A percentile compares a stretch with the other conserved stretches of the same genome.
Evolutionary conservation across 1,140 invertebrate genomes (phyloP).

Genomic region (Uloborus diversus): DNA sequence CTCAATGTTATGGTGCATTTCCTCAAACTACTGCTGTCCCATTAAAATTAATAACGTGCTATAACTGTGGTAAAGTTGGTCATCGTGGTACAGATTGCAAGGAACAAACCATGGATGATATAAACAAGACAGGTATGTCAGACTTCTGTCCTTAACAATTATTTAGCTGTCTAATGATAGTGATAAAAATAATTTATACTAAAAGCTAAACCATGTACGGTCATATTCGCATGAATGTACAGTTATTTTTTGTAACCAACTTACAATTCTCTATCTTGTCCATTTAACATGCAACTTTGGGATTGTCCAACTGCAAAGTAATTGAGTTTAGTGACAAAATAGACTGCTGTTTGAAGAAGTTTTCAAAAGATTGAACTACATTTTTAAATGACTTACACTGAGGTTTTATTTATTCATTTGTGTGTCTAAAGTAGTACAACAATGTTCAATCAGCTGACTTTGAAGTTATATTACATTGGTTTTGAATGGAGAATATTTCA

Average conservation of each 20-base stretch:
- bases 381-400: too few relatives aligned
- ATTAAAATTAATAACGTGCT: slow-evolving; percentile 71
- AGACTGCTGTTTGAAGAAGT: too few relatives aligned
- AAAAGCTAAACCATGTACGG: background rate
- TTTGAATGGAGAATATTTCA: too few relatives aligned
- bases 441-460: too few relatives aligned
- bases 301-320: background rate
- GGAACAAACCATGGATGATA: slow-evolving; percentile 86
- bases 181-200: background rate
- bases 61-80: slow-evolving; percentile 78
- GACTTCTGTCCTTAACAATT: too few relatives aligned
- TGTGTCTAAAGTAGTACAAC: too few relatives aligned
- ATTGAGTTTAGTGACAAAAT: background rate
- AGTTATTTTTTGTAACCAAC: background rate
- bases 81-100: slow-evolving; percentile 85
- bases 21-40: slow-evolving; percentile 64
- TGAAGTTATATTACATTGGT: too few relatives aligned
- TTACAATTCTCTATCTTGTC: background rate
- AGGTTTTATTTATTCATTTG: too few relatives aligned
- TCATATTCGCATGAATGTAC: background rate
- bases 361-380: too few relatives aligned
- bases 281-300: background rate
- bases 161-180: too few relatives aligned
- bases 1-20: slow-evolving; percentile 70
- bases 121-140: slow-evolving; percentile 74